Evolutionary conservation across 2,888 invertebrate genomes (phyloP), one percentile per base, ranked within the genome.

Genomic region (Reticulitermes lucifugus): DNA sequence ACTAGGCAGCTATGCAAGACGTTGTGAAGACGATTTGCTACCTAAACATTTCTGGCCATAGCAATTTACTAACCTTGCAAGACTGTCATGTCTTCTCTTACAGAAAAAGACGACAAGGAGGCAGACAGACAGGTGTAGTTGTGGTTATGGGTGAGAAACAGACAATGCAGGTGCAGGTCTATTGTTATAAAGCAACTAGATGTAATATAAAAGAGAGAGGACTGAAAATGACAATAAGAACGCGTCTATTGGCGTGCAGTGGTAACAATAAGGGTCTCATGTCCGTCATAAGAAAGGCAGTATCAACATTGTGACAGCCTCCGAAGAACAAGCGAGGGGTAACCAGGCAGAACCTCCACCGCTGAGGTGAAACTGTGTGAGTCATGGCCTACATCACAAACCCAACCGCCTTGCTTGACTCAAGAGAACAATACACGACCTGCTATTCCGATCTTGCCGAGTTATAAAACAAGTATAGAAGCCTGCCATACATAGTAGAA

Each of bases 381-480:
- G 84, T 77, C 75, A 70, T 70, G 82, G 82, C 82, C 70, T 70
- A 59, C 75, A 83, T 75, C 77, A 73, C 25, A 35, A 41, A 73
- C 35, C 46, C 70, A 70, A 70, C 70, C 70, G 73, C 73, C 73
- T 73, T 73, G 35, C 73, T 41, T 77, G 77, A 77, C 43, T 77
- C 77, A 7, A 46, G 77, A 83, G 83, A 83, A 83, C 83, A 83
- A 83, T 81, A 60, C 60, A 41, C 35, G 73, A 43, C 73, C 79
- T 71, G 46, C 79, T 65, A 55, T 51, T 79, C 60, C 83, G 85
- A 85, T 85, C 85, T 85, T 79, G 77, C 70, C 79, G 83, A 85
- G 85, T 83, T 85, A 85, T 83, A 85, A 85, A 85, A 85, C 85
- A 85, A 85, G 83, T 85, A 85, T 85, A 83, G 85, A 85, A 85